Conservation (phyloP, 2,888 invertebrate species). For the Chelonus formosanus region DNA sequence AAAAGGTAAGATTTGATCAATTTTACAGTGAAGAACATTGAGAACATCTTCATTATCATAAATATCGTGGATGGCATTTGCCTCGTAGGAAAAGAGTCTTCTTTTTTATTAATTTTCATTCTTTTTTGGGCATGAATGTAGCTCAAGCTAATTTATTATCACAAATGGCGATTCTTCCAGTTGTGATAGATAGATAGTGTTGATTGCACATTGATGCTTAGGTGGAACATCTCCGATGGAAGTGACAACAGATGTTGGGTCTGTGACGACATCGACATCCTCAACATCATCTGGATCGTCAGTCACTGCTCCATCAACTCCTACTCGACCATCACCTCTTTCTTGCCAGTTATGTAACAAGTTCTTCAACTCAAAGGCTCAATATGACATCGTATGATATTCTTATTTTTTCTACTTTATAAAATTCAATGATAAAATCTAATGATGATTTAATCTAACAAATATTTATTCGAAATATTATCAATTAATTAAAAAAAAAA, state of each 20-base stretch:
- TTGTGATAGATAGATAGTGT: slow-evolving; percentile 67
- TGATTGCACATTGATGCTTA: slow-evolving; percentile 66
- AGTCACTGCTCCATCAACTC: slow-evolving; percentile 3
- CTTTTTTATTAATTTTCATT: slow-evolving; percentile 45
- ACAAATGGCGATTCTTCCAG: slow-evolving; percentile 55
- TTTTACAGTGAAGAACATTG: too few relatives aligned
- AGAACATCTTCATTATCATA: too few relatives aligned
- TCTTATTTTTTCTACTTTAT: too few relatives aligned
- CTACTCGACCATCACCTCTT: slow-evolving; percentile 42
- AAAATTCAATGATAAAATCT: not conserved
- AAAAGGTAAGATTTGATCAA: too few relatives aligned
- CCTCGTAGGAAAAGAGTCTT: not conserved
- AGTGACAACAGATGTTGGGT: slow-evolving; percentile 6
- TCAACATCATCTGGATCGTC: slow-evolving; percentile 8
- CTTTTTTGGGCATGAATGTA: slow-evolving; percentile 63
- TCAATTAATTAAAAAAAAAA: slow-evolving; percentile 7
- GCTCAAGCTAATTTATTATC: slow-evolving; percentile 66
- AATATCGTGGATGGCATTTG: too few relatives aligned
- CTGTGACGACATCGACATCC: slow-evolving; percentile 5
- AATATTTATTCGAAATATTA: slow-evolving; percentile 5
- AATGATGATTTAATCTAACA: slow-evolving; percentile 15
- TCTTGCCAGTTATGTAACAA: slow-evolving; percentile 60
- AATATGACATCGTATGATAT: slow-evolving; percentile 57
- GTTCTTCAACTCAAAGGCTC: slow-evolving; percentile 60
- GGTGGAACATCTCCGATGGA: slow-evolving; percentile 55